phyloP scores from a whole-genome alignment of 2,888 invertebrate species.

The Crioceris asparagi region DNA sequence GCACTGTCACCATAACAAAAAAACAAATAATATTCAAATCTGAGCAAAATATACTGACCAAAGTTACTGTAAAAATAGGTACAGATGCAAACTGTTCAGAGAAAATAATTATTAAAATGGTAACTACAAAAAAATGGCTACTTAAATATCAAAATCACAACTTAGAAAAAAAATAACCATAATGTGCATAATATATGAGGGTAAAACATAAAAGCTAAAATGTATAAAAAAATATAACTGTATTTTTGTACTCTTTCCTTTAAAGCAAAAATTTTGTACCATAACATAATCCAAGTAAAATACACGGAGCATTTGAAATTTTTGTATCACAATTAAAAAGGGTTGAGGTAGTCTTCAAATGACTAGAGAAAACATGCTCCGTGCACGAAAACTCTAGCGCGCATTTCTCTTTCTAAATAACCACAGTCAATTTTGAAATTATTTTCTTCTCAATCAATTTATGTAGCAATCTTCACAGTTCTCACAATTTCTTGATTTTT shows the following conservation, averaged over 20 bases:
- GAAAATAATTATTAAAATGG: background rate
- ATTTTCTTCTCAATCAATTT: too few species aligned
- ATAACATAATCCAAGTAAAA: constrained; percentile 4
- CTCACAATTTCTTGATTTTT: too few species aligned
- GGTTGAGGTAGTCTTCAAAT: constrained; percentile 23
- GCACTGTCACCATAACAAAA: too few species aligned
- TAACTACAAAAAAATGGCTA: too few species aligned
- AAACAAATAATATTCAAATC: too few species aligned
- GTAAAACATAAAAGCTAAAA: constrained; percentile 1
- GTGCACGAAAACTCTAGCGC: constrained; percentile 15
- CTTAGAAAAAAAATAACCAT: background rate
- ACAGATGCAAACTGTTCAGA: background rate
- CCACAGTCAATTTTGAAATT: too few species aligned
- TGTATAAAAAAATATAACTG: background rate
- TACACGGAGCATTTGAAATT: constrained; percentile 6
- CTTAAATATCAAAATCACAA: too few species aligned
- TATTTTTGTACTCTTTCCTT: constrained; percentile 8
- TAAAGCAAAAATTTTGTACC: constrained; percentile 10
- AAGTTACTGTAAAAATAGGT: too few species aligned
- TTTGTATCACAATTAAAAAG: constrained; percentile 21
- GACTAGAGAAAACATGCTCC: constrained; percentile 18
- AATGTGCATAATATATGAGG: too few species aligned
- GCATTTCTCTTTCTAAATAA: constrained; percentile 9
- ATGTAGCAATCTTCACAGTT: too few species aligned
- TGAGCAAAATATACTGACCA: too few species aligned